Base-by-base conservation (phyloP, 2,888 invertebrate genomes). In the Merodon equestris region DNA sequence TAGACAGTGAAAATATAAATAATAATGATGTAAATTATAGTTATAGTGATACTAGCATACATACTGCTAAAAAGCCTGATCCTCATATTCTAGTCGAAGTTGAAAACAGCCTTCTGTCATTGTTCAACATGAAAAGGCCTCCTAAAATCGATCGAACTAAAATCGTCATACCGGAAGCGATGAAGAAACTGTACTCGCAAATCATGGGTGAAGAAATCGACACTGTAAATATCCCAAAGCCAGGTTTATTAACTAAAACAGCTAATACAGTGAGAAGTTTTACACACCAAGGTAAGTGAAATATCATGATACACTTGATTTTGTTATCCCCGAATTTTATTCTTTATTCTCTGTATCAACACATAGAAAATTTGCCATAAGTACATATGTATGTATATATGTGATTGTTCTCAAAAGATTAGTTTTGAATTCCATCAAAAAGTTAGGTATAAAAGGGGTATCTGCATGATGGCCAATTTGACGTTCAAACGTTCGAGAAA, bases 241-340 rank as follows among this genome's bases (percentile, higher is more conserved):
- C 92, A 73, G 94, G 93, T 82, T 89, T 93, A 84, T 90, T 92
- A 85, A 93, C 94, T 82, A 92, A 93, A 85, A 93, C 93, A 83
- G 95, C 96, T 83, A 96, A 96, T 89, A 96, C 96, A 67, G 94
- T 95, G 82, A 91, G 96, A 87, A 94, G 95, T 89, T 96, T 94
- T 90, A 92, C 93, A 86, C 96, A 96, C 90, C 90, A 92, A 88
- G 93, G 94, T 94, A 88, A 91, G 92, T 89, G 17, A 40, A 40
- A 40, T 4, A 44, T 2, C 1, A 7, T 4, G 2, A 2, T 27
- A 4, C 27, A 27, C 2, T 27, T 27, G 27, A 27, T 27, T 27
- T 7, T 2, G 7, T 27, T 7, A 27, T 7, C 2, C 27, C 27
- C 7, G 2, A 27, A 27, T 27, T 27, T 2, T 4, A 27, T 4